Conservation (phyloP, 2,888 invertebrate genomes). For the Pristionchus maxplancki region DNA sequence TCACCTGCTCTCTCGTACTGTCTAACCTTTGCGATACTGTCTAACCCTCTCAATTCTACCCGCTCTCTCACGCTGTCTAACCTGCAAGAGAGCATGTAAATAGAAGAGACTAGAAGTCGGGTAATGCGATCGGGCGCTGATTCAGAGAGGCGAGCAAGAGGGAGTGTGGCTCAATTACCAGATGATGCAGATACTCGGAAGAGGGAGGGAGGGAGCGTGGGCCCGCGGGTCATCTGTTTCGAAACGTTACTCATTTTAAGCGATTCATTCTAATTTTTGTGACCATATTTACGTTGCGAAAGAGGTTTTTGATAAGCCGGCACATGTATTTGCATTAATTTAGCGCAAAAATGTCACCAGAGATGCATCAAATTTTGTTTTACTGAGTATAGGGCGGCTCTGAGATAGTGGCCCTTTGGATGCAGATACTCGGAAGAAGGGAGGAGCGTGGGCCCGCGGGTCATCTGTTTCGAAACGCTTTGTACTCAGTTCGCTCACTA, state of each 20-base stretch:
- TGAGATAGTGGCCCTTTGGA: too few species aligned
- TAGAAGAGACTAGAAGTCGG: background rate
- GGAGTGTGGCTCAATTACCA: conserved; percentile 22
- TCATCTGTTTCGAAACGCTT: background rate
- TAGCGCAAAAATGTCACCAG: too few species aligned
- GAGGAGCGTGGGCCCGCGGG: background rate
- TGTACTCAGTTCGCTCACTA: too few species aligned
- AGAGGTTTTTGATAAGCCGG: background rate
- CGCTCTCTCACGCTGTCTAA: too few species aligned
- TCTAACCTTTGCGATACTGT: too few species aligned
- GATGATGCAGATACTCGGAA: conserved; percentile 24
- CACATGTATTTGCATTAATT: too few species aligned
- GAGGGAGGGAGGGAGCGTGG: background rate
- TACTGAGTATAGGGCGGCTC: too few species aligned
- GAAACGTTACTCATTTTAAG: background rate
- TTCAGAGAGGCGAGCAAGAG: background rate
- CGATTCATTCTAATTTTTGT: background rate
- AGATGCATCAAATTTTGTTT: too few species aligned
- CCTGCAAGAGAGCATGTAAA: background rate
- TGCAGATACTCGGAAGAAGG: conserved; percentile 2
- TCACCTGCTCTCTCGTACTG: too few species aligned
- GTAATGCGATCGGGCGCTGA: conserved; percentile 18
- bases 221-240: background rate
- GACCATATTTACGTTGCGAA: too few species aligned
- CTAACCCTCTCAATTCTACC: too few species aligned